A percentile compares a stretch with the other conserved stretches of the same genome.
phyloP scores from a whole-genome alignment of 2,888 invertebrate species.

The Scotopteryx bipunctaria region DNA sequence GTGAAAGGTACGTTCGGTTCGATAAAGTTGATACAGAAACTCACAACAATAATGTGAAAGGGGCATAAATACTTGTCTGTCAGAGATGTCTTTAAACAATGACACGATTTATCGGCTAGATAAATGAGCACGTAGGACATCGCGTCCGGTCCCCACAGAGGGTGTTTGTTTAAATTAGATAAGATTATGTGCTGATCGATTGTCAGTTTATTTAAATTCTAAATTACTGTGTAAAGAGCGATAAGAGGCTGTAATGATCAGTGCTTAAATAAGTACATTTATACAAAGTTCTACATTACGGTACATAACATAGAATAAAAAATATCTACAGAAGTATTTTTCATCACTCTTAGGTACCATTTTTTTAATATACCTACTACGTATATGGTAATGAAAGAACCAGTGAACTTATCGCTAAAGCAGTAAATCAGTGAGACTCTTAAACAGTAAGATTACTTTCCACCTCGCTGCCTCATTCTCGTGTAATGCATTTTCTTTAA shows the following conservation, averaged over 20 bases:
- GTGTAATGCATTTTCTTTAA: conserved; percentile 25
- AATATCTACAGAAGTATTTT: too few relatives aligned
- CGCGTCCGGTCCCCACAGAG: conserved; percentile 25
- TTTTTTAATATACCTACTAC: too few relatives aligned
- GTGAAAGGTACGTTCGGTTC: conserved; percentile 13
- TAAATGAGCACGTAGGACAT: conserved; percentile 49
- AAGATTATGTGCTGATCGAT: conserved; percentile 33
- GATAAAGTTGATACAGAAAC: conserved; percentile 29
- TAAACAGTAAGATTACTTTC: too few relatives aligned
- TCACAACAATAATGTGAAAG: conserved; percentile 43
- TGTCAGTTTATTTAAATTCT: conserved; percentile 21
- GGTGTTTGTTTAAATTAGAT: conserved; percentile 29
- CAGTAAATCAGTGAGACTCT: conserved; percentile 2
- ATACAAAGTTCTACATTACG: too few relatives aligned
- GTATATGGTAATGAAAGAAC: not conserved
- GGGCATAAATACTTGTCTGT: conserved; percentile 53
- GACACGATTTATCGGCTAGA: conserved; percentile 54
- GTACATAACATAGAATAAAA: too few relatives aligned
- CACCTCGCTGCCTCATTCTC: conserved; percentile 12
- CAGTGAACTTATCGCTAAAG: not conserved
- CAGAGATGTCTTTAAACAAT: conserved; percentile 51
- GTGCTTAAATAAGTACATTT: not conserved
- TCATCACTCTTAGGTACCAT: too few relatives aligned
- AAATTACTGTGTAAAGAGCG: not conserved
- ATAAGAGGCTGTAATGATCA: not conserved